phyloP scores from a whole-genome alignment of 2,797 vertebrate species.

The Mormyrops boulengeri region DNA sequence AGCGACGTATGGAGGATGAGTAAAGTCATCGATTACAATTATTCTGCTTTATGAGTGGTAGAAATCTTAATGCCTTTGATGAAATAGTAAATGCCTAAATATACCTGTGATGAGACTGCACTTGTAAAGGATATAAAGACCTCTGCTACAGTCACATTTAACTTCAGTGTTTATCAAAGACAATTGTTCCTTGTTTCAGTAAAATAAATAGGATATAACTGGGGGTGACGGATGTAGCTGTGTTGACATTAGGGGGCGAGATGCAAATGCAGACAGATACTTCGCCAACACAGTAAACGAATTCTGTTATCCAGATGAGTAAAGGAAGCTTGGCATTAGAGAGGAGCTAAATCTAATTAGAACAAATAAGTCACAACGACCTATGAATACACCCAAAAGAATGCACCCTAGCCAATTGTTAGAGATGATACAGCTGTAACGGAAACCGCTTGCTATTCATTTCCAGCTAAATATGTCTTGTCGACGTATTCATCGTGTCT shows the following conservation, averaged over 20 bases:
- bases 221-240: neutral
- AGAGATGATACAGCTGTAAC: neutral
- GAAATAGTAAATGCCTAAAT: neutral
- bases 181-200: neutral
- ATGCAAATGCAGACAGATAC: neutral
- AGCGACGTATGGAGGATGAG: neutral
- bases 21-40: neutral
- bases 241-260: neutral
- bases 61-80: neutral
- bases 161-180: neutral
- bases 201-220: neutral
- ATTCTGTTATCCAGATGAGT: neutral
- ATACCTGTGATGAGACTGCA: neutral
- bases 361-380: neutral
- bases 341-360: neutral
- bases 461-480: neutral
- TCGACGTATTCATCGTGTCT: neutral
- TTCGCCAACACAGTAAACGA: neutral
- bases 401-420: neutral
- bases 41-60: neutral
- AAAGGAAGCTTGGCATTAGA: neutral
- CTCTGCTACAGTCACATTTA: neutral
- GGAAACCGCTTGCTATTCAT: neutral
- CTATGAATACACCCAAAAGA: neutral
- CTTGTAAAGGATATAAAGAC: neutral